Evolutionary conservation across 2,113 vertebrate genomes (phyloP).

Genomic region (Pteronura brasiliensis): DNA sequence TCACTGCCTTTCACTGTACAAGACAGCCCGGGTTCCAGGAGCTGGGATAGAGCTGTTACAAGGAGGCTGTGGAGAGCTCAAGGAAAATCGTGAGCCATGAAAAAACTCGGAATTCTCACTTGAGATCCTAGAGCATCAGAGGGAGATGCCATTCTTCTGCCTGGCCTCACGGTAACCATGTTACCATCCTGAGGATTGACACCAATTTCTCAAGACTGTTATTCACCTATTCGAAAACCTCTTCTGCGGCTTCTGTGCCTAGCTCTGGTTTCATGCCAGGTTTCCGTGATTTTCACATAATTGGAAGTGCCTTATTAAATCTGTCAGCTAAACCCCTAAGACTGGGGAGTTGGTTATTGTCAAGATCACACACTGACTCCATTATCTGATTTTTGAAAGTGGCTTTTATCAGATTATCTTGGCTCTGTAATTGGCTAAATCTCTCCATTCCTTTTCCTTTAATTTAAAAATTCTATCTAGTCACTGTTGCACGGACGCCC

Average conservation of each 20-base stretch:
- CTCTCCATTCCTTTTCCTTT: not conserved
- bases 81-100: not conserved
- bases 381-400: not conserved
- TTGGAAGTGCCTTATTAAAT: not conserved
- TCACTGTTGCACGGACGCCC: not conserved
- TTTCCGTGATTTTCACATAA: not conserved
- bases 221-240: not conserved
- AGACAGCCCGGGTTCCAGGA: not conserved
- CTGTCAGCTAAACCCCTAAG: not conserved
- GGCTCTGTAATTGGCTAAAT: not conserved
- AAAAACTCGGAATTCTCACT: not conserved
- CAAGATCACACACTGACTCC: not conserved
- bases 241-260: not conserved
- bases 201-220: no score
- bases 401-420: slow-evolving; percentile 5
- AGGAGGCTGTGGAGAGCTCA: not conserved
- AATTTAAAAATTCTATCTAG: not conserved
- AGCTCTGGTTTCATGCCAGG: not conserved
- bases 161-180: not conserved
- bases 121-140: not conserved
- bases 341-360: not conserved
- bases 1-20: not conserved
- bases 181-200: not conserved
- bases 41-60: not conserved
- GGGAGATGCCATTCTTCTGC: not conserved